Percentiles rank a stretch among this genome's conserved stretches.
These are phyloP conservation scores for Ctenomys sociabilis DNA, from an alignment of 2,113 vertebrate species.

Conservation along the genomic window DNA sequence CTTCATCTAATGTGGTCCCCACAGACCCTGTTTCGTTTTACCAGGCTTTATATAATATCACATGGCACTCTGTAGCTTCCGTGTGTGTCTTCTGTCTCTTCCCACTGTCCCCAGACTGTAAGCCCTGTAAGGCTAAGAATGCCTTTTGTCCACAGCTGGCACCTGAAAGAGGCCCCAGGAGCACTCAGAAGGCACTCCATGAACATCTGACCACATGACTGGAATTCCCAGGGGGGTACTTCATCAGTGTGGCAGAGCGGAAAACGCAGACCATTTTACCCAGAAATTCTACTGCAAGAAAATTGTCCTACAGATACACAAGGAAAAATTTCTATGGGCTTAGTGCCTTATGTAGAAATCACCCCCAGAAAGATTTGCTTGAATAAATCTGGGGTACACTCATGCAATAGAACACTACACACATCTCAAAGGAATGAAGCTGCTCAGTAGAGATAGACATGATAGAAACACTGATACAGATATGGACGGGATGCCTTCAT, in stretches of 20 bases:
- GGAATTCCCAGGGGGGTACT: neutral
- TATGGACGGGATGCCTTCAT: neutral
- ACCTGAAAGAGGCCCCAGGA: neutral
- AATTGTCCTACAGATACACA: neutral
- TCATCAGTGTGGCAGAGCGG: neutral
- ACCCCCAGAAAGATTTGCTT: neutral
- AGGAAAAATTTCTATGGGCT: neutral
- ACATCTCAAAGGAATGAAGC: neutral
- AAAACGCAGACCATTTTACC: neutral
- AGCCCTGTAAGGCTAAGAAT: no score
- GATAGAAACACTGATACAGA: no score
- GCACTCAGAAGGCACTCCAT: neutral
- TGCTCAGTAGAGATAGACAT: neutral
- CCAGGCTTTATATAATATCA: no score
- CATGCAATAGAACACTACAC: no score
- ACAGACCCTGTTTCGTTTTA: no score
- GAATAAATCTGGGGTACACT: neutral
- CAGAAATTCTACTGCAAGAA: neutral
- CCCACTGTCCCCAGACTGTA: neutral
- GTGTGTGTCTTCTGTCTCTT: neutral
- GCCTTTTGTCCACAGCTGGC: neutral
- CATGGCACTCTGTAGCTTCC: accelerated
- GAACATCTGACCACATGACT: neutral
- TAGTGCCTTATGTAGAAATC: neutral
- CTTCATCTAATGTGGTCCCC: neutral